Conservation (phyloP, 2,888 invertebrate species). For the Drosophila fungiperda region DNA sequence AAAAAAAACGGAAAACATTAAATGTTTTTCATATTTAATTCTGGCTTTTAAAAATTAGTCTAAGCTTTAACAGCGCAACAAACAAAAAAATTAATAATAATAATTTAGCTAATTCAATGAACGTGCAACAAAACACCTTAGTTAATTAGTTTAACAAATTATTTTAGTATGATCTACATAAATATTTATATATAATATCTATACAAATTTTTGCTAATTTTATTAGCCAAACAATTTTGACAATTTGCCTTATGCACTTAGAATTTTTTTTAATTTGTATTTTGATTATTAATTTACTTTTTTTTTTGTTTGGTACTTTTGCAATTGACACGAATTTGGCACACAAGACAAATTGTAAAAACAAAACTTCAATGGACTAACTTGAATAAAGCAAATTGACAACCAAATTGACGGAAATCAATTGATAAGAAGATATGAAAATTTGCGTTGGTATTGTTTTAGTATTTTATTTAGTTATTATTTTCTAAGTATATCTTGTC, state of each 20-base stretch:
- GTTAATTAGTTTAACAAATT: slow-evolving; percentile 70
- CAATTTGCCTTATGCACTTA: slow-evolving; percentile 63
- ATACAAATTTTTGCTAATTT: slow-evolving; percentile 57
- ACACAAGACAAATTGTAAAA: slow-evolving; percentile 70
- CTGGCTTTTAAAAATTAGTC: slow-evolving; percentile 48
- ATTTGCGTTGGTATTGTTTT: slow-evolving; percentile 47
- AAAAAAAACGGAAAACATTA: slow-evolving; percentile 41
- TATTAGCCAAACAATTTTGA: slow-evolving; percentile 45
- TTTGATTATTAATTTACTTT: slow-evolving; percentile 15
- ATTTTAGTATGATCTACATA: slow-evolving; percentile 53
- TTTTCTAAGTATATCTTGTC: slow-evolving; percentile 51
- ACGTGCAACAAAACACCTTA: slow-evolving; percentile 71
- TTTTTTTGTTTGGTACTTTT: slow-evolving; percentile 39
- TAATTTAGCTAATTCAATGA: slow-evolving; percentile 70
- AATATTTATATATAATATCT: slow-evolving; percentile 47
- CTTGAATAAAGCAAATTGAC: slow-evolving; percentile 57
- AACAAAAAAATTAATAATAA: slow-evolving; percentile 54
- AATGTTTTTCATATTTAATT: slow-evolving; percentile 40
- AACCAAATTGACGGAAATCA: slow-evolving; percentile 67
- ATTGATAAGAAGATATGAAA: slow-evolving; percentile 56
- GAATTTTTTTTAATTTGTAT: slow-evolving; percentile 4
- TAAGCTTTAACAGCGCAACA: slow-evolving; percentile 75
- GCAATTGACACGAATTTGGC: slow-evolving; percentile 70
- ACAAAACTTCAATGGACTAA: slow-evolving; percentile 27
- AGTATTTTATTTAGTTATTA: slow-evolving; percentile 18